Base-by-base conservation (phyloP, 2,797 vertebrate species). In the Gymnopithys bicolor region DNA sequence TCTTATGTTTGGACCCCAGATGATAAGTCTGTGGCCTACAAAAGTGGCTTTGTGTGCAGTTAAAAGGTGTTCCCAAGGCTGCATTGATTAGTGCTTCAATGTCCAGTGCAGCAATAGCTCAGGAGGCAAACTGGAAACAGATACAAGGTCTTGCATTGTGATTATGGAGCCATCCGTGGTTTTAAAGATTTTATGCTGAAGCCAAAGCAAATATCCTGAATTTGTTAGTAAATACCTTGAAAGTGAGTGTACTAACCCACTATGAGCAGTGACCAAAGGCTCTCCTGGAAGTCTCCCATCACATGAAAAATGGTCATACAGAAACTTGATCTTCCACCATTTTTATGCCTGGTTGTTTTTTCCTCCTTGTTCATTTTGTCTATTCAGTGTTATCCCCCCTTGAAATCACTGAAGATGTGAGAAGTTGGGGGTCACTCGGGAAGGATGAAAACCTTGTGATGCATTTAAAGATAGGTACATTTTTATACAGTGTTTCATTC, bases 401-500 rank as follows among this genome's bases (percentile, higher is more conserved):
- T 3, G 8, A 46, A 64, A 48, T 66, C 46, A 24, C 28, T 49
- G 45, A 68, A 39, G 30, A 11, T 28, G 30, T 41, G 43, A 76
- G 45, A 67, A 43, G 39, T 12, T 7, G 2, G 33, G 27, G 28
- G 13, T 92, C 28, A 17, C 32, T 78, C 0, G 0, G 33, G 59
- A 60, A 53, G 28, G 37, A 24, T 32, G 12, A 55, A 73, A 95
- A 84, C 2, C 4, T 58, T 79, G 35, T 0, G 4, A 16, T 45
- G 7, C 28, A 11, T 84, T 24, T 71, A 14, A 74, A 53, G 30
- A 53, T 71, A 23, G 11, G 2, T 0, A 0, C 51, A 1, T 14
- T 33, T 73, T 24, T 24, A 3, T 55, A 2, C n/a, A 28, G 43
- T 5, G 43, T 5, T 51, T 84, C 22, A 2, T 28, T 7, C 17